Percentiles rank a stretch among this genome's conserved stretches.
Conservation (phyloP, 2,113 vertebrate species). For the Leucosticte australis region DNA sequence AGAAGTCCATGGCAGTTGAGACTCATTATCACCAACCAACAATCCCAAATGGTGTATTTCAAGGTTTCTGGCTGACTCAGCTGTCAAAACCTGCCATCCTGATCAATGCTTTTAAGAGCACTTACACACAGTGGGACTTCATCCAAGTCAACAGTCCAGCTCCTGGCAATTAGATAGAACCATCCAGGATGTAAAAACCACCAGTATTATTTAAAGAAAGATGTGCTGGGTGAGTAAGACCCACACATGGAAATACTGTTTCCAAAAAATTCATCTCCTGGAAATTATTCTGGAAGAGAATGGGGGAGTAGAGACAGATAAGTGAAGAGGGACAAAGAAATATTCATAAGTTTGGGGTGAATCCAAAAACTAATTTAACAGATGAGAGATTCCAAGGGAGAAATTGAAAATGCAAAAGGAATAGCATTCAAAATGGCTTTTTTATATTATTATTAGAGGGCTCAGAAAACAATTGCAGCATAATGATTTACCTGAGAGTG, state of each 20-base stretch:
- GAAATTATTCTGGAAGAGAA: background rate
- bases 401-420: background rate
- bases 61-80: constrained; percentile 11
- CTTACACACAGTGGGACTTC: background rate
- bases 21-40: background rate
- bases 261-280: background rate
- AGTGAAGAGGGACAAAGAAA: background rate
- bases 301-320: background rate
- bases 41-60: background rate
- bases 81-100: constrained; percentile 10
- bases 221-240: background rate
- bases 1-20: background rate
- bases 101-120: background rate
- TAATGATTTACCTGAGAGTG: background rate
- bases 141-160: background rate
- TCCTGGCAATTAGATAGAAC: background rate
- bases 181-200: background rate
- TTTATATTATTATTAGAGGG: background rate
- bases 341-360: background rate
- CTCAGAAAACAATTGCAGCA: background rate
- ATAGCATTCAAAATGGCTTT: background rate
- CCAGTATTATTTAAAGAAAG: background rate
- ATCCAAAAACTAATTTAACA: background rate
- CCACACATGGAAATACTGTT: background rate
- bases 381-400: background rate